These are phyloP conservation scores for Trogon melanurus DNA, from an alignment of 2,113 vertebrate genomes.

Conservation along the genomic window DNA sequence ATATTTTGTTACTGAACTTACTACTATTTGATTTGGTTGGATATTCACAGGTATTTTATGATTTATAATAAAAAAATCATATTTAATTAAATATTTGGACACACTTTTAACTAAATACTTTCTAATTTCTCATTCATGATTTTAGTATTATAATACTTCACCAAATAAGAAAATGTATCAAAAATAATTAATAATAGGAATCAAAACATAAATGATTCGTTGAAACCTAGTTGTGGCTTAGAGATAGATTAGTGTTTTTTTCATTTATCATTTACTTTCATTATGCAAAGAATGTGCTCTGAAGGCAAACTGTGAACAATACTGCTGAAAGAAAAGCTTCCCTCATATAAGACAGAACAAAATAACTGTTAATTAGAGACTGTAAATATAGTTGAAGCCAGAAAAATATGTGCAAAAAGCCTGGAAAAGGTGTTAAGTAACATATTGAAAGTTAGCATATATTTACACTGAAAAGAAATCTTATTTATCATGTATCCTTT, in stretches of 20 bases:
- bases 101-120: background rate
- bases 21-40: background rate
- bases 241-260: background rate
- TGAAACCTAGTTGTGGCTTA: background rate
- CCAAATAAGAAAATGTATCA: background rate
- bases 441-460: background rate
- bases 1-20: background rate
- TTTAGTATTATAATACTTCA: background rate
- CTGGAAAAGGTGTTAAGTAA: background rate
- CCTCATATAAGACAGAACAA: background rate
- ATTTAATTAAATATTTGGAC: background rate
- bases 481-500: background rate
- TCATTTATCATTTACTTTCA: background rate
- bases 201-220: background rate
- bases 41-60: background rate
- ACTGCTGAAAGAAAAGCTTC: background rate
- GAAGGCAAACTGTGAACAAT: background rate
- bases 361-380: background rate
- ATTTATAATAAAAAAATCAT: background rate
- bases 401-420: background rate
- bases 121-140: background rate
- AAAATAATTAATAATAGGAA: background rate
- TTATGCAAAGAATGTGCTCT: background rate
- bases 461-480: slow-evolving; percentile 12
- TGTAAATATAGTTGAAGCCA: background rate